phyloP scores from a whole-genome alignment of 2,797 vertebrate species.

The Pitangus sulphuratus region DNA sequence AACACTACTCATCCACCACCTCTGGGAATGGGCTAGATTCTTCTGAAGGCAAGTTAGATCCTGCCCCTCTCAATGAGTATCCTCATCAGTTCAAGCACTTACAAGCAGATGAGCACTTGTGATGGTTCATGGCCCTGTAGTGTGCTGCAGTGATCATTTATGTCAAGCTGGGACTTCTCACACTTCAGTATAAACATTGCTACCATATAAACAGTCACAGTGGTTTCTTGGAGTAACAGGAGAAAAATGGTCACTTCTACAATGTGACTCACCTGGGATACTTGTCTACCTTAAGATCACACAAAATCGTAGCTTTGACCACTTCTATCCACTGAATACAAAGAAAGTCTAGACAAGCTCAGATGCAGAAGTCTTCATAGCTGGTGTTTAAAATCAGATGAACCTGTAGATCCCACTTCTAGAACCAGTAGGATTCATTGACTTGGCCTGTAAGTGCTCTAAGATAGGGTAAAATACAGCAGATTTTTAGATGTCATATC shows the following conservation, averaged over 20 bases:
- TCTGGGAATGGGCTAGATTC: neutral
- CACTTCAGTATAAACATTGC: neutral
- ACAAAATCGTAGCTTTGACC: neutral
- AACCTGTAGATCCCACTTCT: neutral
- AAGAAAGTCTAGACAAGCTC: neutral
- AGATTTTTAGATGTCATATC: neutral
- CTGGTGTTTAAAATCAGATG: neutral
- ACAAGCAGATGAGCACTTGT: neutral
- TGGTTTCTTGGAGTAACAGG: neutral
- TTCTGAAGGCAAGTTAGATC: neutral
- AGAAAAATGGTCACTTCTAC: neutral
- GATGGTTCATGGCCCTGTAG: neutral
- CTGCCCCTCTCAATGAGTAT: neutral
- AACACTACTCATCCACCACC: neutral
- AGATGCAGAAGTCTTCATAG: neutral
- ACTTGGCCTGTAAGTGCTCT: neutral
- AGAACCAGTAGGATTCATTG: neutral
- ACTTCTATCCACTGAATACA: neutral
- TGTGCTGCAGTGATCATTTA: neutral
- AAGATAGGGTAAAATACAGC: neutral
- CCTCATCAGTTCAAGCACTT: neutral
- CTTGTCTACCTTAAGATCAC: neutral
- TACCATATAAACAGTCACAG: neutral
- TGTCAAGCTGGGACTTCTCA: neutral
- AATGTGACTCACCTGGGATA: neutral